Evolutionary conservation across 37 sponge, comb jelly and placozoan genomes (phyloP), one percentile per base, ranked within the genome.

Genomic region (Eunapius fragilis): DNA sequence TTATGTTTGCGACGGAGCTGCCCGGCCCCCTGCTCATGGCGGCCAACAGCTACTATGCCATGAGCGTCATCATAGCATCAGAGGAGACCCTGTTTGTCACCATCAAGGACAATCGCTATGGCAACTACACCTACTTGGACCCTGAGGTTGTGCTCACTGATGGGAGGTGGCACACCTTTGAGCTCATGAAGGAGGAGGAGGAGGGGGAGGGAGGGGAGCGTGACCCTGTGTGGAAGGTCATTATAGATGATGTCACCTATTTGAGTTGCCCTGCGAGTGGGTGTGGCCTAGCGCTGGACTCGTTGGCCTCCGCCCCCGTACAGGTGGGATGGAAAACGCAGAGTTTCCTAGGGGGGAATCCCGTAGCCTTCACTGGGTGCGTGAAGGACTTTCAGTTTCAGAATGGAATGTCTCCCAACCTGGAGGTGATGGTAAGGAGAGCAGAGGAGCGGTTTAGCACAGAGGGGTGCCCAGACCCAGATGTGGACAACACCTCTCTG

Each of bases 131-230:
- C 47, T 45, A 4, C 47, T 45, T 45, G 7, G 4, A 4, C 7
- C 47, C 9, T 45, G 47, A 45, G 47, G 7, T 45, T 4, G 47
- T 9, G 7, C 47, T 77, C 0, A 76, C n/a, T 3, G 80, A 86
- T 79, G 80, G 80, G 0, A 25, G 71, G 36, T 86, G 86, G 86
- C 86, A 86, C 41, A 31, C 31, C 27, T 30, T 85, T 38, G 71
- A 77, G 11, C 37, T 85, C 9, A 3, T 9, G 35, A 75, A 32
- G 27, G 32, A 35, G 32, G 38, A 37, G 2, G 25, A 25, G 37
- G 70, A 26, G n/a, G 81, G 70, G 34, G 70, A 80, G 32, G 23
- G 58, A 19, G 48, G 68, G 4, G 7, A 45, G 47, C n/a, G n/a
- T n/a, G n/a, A n/a, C n/a, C n/a, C n/a, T n/a, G 47, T 45, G 47